phyloP scores from a whole-genome alignment of 2,888 invertebrate species.

The Pasiphila rectangulata region DNA sequence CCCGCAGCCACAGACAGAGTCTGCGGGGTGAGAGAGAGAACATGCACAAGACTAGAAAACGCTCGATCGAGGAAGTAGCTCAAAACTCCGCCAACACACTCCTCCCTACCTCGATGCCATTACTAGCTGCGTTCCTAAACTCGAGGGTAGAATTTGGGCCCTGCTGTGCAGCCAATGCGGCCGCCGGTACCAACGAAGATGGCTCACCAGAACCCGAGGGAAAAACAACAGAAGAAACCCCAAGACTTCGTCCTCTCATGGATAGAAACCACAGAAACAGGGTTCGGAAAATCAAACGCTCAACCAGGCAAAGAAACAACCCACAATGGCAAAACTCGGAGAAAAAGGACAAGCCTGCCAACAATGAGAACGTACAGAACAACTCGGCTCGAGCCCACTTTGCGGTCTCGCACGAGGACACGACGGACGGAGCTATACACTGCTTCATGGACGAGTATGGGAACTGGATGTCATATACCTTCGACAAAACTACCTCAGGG shows the following conservation, averaged over 20 bases:
- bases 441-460: constrained; percentile 93
- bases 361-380: constrained; percentile 47
- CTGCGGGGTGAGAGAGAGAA: constrained; percentile 69
- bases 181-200: constrained; percentile 48
- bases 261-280: constrained; percentile 75
- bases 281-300: constrained; percentile 79
- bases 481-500: constrained; percentile 87
- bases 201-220: constrained; percentile 49
- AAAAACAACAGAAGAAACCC: constrained; percentile 58
- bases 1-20: constrained; percentile 63
- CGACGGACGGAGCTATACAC: constrained; percentile 91
- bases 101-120: constrained; percentile 82
- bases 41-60: constrained; percentile 71
- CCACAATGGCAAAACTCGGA: constrained; percentile 56
- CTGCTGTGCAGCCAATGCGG: constrained; percentile 54
- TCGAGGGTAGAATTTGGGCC: constrained; percentile 80
- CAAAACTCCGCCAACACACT: constrained; percentile 85
- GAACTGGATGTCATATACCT: constrained; percentile 91
- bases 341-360: constrained; percentile 56
- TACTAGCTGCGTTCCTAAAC: constrained; percentile 84
- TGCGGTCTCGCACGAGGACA: constrained; percentile 90
- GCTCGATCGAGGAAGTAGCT: constrained; percentile 81
- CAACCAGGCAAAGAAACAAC: constrained; percentile 74
- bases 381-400: constrained; percentile 80
- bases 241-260: constrained; percentile 68